phyloP scores from a whole-genome alignment of 2,113 vertebrate species.

The Xiphorhynchus elegans region DNA sequence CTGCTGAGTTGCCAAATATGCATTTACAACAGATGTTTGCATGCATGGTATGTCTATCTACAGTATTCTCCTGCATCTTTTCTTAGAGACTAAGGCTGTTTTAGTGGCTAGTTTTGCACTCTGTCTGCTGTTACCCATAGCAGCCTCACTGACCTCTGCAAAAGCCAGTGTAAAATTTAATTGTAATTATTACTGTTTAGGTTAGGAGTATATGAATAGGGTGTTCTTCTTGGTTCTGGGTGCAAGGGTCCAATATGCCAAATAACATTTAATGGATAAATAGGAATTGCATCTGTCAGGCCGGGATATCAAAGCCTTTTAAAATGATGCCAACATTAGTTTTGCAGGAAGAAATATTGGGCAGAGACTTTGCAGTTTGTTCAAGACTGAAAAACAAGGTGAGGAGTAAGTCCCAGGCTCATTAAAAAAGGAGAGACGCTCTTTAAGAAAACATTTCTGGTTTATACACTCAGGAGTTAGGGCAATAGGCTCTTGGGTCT shows the following conservation, averaged over 20 bases:
- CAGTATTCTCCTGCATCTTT: neutral
- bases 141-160: constrained; percentile 10
- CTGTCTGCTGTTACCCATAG: neutral
- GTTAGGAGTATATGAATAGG: neutral
- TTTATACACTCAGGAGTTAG: neutral
- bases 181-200: constrained; percentile 3
- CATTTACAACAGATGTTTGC: constrained; percentile 1
- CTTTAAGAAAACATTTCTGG: neutral
- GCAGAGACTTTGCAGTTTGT: neutral
- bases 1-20: neutral
- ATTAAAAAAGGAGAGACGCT: neutral
- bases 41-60: neutral
- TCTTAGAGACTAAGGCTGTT: neutral
- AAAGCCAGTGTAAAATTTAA: constrained; percentile 1
- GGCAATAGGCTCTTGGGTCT: neutral
- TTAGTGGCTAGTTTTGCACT: neutral
- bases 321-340: neutral
- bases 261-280: neutral
- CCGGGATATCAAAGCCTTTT: neutral
- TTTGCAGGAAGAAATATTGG: neutral
- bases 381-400: neutral
- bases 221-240: neutral
- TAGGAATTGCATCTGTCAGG: neutral
- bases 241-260: neutral
- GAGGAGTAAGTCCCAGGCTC: neutral